Evolutionary conservation across 2,113 vertebrate genomes (phyloP), one percentile per base, ranked within the genome.

Genomic region (Salvelinus sp.): DNA sequence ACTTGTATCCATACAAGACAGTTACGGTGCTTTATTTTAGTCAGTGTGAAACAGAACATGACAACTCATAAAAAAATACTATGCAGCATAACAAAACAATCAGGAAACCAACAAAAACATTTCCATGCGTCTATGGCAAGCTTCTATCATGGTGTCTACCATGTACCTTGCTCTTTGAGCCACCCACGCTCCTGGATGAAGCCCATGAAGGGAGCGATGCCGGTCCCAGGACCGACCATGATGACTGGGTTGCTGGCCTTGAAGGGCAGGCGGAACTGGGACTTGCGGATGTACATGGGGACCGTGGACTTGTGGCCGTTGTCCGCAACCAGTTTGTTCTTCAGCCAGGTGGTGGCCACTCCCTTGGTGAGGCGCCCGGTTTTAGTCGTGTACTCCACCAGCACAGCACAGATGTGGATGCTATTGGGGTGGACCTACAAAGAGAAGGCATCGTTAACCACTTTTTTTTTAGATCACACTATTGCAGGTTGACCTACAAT

Each of bases 201-300:
- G 64, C 98, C 97, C 0, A 99, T 79, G 87, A 99, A 99, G 27
- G 98, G 98, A 33, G 98, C 98, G 0, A 99, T 83, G 65, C 98
- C 98, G 0, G 98, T 99, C 13, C 98, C 98, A 0, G 98, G 98
- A 0, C 98, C 98, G 0, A 99, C 89, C 98, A 99, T 99, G 88
- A 99, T 90, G 50, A 99, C 91, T 0, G 98, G 96, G 0, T 96
- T 98, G 85, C 92, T 94, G 87, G 96, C 73, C 83, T 99, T 99
- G 93, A 98, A 99, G 65, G 98, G 98, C 80, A 99, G 92, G 62
- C 97, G 95, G 86, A 99, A 99, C 91, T 99, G 98, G 2, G 98
- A 99, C 86, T 99, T 99, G 83, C 98, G 95, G 58, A 99, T 97
- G 0, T 93, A 99, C 96, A 98, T 96, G 83, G 98, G 98, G 69